A percentile compares a stretch with the other conserved stretches of the same genome.
Conservation (phyloP, 1,140 invertebrate genomes). For the Zaprionus nigranus region DNA sequence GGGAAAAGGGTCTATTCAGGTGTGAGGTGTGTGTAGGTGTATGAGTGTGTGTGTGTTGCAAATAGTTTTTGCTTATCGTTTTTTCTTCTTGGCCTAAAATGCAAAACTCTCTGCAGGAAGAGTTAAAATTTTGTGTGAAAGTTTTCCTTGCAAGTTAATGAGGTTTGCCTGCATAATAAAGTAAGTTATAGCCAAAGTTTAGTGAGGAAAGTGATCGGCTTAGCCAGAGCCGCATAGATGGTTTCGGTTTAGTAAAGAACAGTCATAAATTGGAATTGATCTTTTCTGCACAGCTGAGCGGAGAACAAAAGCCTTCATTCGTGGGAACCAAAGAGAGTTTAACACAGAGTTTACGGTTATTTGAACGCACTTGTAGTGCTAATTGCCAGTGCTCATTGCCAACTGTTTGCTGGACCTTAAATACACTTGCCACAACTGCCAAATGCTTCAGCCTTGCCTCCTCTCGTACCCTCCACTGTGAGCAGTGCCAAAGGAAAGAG, state of each 20-base stretch:
- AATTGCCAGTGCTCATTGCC: constrained; percentile 14
- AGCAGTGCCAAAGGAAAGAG: constrained; percentile 42
- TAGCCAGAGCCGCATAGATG: not conserved
- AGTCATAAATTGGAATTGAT: constrained; percentile 4
- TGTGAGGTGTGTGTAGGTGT: too few relatives aligned
- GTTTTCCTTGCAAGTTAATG: constrained; percentile 1
- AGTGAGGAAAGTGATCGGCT: not conserved
- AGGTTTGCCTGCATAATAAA: constrained; percentile 1
- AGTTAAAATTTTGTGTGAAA: constrained; percentile 5
- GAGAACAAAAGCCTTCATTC: constrained; percentile 20
- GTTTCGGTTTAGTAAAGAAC: not conserved
- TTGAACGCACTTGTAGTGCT: constrained; percentile 31
- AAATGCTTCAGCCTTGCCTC: not conserved
- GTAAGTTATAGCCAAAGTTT: constrained; percentile 5
- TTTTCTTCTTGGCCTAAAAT: not conserved
- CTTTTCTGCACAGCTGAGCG: constrained; percentile 8
- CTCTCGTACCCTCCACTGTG: not conserved
- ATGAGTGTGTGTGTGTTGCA: not conserved
- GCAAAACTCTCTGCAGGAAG: constrained; percentile 1
- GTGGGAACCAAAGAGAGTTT: constrained; percentile 17
- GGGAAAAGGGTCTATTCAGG: constrained; percentile 6
- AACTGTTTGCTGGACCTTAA: constrained; percentile 56
- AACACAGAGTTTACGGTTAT: constrained; percentile 36
- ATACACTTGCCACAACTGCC: constrained; percentile 39
- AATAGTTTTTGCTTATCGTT: constrained; percentile 9